Evolutionary conservation across 2,797 vertebrate species (phyloP).

Genomic region (Chelmon rostratus): DNA sequence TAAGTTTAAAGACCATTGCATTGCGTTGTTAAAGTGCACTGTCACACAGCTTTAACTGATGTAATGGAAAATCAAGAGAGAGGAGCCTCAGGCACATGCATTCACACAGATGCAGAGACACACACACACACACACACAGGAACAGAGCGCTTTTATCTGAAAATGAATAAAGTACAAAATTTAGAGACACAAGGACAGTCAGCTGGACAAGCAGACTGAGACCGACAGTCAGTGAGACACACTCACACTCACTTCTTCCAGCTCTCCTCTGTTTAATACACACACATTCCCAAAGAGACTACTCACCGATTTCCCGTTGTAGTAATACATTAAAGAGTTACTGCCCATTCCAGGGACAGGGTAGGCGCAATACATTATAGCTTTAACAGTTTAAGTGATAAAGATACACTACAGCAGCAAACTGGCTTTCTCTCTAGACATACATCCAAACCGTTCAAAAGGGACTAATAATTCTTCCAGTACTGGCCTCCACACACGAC

Average conservation of each 20-base stretch:
- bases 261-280: slow-evolving; percentile 48
- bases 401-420: slow-evolving; percentile 73
- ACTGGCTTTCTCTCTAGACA: slow-evolving; percentile 87
- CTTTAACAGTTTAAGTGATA: slow-evolving; percentile 77
- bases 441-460: slow-evolving; percentile 89
- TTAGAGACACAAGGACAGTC: neutral
- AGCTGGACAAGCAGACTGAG: slow-evolving; percentile 24
- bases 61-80: slow-evolving; percentile 74
- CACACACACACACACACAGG: neutral
- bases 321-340: slow-evolving; percentile 99
- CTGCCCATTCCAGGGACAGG: slow-evolving; percentile 97
- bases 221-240: slow-evolving; percentile 34
- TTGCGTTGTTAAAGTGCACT: slow-evolving; percentile 40
- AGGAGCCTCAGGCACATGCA: slow-evolving; percentile 45
- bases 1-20: slow-evolving; percentile 42
- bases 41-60: slow-evolving; percentile 70
- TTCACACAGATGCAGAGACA: slow-evolving; percentile 9
- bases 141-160: slow-evolving; percentile 24
- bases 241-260: slow-evolving; percentile 49
- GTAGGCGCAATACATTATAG: slow-evolving; percentile 98
- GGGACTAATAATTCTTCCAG: slow-evolving; percentile 91
- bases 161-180: slow-evolving; percentile 27
- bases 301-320: slow-evolving; percentile 99
- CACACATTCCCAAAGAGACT: slow-evolving; percentile 71
- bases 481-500: slow-evolving; percentile 90